Percentiles rank a stretch among this genome's conserved stretches.
These are phyloP conservation scores for Sebastes cheni DNA, from an alignment of 2,797 vertebrate genomes.

Conservation along the genomic window DNA sequence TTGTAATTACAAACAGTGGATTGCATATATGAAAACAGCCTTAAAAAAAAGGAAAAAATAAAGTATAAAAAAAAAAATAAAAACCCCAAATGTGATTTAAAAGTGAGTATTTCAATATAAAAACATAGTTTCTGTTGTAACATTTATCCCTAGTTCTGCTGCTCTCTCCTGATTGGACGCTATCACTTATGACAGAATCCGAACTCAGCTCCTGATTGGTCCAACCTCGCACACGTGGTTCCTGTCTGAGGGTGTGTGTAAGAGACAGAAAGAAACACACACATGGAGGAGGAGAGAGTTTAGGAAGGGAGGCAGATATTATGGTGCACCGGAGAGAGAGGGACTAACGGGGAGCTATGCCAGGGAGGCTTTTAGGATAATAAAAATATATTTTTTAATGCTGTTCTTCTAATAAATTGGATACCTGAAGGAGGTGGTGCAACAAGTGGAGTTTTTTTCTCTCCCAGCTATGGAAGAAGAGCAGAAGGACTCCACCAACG, in stretches of 20 bases:
- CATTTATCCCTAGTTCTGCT: too few species aligned
- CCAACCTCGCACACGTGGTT: constrained; percentile 89
- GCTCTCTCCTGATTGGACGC: constrained; percentile 83
- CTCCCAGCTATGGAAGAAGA: constrained; percentile 88
- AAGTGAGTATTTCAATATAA: too few species aligned
- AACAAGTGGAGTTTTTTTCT: constrained; percentile 79
- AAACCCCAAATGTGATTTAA: too few species aligned
- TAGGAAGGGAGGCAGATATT: constrained; percentile 87
- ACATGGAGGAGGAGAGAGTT: constrained; percentile 83
- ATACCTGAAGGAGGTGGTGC: constrained; percentile 69
- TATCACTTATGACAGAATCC: constrained; percentile 78
- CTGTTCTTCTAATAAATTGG: constrained; percentile 68
- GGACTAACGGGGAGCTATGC: constrained; percentile 73
- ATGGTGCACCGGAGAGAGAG: constrained; percentile 66
- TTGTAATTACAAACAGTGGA: too few species aligned
- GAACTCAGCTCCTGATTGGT: constrained; percentile 82
- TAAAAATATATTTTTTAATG: constrained; percentile 10
- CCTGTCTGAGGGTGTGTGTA: constrained; percentile 80
- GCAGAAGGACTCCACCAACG: constrained; percentile 86
- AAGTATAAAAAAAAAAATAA: too few species aligned
- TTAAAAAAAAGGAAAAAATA: too few species aligned
- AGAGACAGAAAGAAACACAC: constrained; percentile 67
- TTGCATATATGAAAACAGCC: too few species aligned
- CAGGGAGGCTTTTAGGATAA: constrained; percentile 66
- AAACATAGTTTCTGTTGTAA: too few species aligned